A percentile compares a stretch with the other conserved stretches of the same genome.
Conservation (phyloP, 2,113 vertebrate genomes). For the Chamaea fasciata region DNA sequence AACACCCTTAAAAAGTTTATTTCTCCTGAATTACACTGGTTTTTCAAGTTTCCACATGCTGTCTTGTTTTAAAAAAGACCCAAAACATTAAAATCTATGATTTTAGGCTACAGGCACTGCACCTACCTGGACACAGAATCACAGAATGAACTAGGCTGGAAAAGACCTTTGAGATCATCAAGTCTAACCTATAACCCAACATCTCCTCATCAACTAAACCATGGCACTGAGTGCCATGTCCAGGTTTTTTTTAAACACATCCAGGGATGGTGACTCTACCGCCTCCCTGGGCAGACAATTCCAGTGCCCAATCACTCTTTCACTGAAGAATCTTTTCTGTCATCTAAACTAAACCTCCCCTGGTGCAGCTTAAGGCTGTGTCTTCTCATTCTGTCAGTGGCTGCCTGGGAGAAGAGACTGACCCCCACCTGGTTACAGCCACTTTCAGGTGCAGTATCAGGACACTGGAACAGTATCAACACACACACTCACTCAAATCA, state of each 20-base stretch:
- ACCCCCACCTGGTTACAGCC: background rate
- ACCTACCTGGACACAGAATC: background rate
- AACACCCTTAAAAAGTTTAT: background rate
- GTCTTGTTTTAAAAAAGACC: background rate
- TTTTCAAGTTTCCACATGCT: background rate
- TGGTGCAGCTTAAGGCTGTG: background rate
- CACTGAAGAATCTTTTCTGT: background rate
- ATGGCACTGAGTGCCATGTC: rapidly evolving
- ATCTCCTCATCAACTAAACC: background rate
- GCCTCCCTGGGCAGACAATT: rapidly evolving
- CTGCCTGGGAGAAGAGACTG: background rate
- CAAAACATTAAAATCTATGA: background rate
- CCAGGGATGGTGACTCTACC: background rate
- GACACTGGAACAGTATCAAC: background rate
- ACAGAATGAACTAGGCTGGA: background rate
- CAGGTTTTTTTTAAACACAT: background rate
- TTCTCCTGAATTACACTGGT: background rate
- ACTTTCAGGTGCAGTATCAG: background rate
- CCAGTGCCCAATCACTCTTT: background rate
- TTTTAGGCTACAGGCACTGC: background rate
- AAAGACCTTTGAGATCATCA: background rate
- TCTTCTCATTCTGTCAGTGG: background rate
- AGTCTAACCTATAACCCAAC: background rate
- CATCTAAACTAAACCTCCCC: background rate
- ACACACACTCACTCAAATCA: background rate